A percentile compares a stretch with the other conserved stretches of the same genome.
phyloP scores from a whole-genome alignment of 1,140 invertebrate species.

The Steinernema khuongi region DNA sequence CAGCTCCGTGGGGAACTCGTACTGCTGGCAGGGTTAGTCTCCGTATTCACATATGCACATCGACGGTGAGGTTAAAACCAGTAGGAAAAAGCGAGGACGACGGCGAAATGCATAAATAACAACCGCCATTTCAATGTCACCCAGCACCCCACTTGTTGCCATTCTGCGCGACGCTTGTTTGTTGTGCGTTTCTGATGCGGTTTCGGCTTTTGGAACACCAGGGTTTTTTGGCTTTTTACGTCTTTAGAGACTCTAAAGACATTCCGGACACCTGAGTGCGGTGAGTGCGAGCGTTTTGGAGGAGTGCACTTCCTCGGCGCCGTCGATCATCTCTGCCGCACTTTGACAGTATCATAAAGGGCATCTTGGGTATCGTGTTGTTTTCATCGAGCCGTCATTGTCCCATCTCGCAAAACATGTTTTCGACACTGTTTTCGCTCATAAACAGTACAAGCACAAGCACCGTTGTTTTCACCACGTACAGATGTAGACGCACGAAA shows the following conservation, averaged over 20 bases:
- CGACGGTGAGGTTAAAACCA: not conserved
- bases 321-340: not conserved
- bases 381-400: not conserved
- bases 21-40: not conserved
- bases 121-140: not conserved
- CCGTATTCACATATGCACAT: not conserved
- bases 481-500: not conserved
- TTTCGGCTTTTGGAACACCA: not conserved
- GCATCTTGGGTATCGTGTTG: not conserved
- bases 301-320: not conserved
- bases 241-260: not conserved
- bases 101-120: slow-evolving; percentile 7
- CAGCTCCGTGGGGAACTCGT: not conserved
- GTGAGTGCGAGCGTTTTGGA: not conserved
- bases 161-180: slow-evolving; percentile 4
- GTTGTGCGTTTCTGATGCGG: not conserved
- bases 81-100: not conserved
- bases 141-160: not conserved
- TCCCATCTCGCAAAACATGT: not conserved
- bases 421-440: slow-evolving; percentile 10
- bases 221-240: not conserved
- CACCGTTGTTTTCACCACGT: not conserved
- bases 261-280: not conserved
- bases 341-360: slow-evolving; percentile 2
- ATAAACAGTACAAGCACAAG: not conserved